phyloP scores from a whole-genome alignment of 2,113 vertebrate species.

The Oceanodroma tethys region DNA sequence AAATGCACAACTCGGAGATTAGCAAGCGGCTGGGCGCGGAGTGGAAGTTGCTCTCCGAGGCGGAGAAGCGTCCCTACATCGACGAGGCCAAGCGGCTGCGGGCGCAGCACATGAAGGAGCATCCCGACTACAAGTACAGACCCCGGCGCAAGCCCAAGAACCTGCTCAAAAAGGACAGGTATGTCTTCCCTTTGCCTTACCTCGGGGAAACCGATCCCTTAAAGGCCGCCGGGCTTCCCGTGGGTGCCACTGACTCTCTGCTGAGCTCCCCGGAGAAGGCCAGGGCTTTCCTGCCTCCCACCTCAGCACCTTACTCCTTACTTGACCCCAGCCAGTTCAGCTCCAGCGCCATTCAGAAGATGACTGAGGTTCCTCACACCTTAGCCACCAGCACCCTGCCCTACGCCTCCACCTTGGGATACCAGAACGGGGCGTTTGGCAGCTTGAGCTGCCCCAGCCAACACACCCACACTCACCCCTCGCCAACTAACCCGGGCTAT shows the following conservation, averaged over 20 bases:
- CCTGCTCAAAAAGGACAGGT: conserved; percentile 99
- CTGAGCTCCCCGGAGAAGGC: conserved; percentile 91
- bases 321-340: conserved; percentile 98
- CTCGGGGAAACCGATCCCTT: conserved; percentile 96
- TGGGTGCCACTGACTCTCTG: conserved; percentile 91
- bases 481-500: conserved; percentile 98
- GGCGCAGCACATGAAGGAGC: conserved; percentile 99
- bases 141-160: conserved; percentile 98
- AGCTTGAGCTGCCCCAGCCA: conserved; percentile 94
- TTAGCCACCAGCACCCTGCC: conserved; percentile 92
- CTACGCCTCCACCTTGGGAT: conserved; percentile 97
- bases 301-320: conserved; percentile 93
- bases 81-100: conserved; percentile 97
- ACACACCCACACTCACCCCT: conserved; percentile 99
- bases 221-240: conserved; percentile 88
- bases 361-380: conserved; percentile 97
- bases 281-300: conserved; percentile 92
- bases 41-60: conserved; percentile 97
- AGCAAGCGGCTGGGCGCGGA: conserved; percentile 96
- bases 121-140: conserved; percentile 99
- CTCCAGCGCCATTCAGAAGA: conserved; percentile 96
- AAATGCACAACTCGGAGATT: conserved; percentile 99
- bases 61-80: conserved; percentile 97
- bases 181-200: conserved; percentile 99
- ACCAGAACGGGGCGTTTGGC: conserved; percentile 97